Evolutionary conservation across 2,888 invertebrate species (phyloP).

Genomic region (Dasysyrphus albostriatus): DNA sequence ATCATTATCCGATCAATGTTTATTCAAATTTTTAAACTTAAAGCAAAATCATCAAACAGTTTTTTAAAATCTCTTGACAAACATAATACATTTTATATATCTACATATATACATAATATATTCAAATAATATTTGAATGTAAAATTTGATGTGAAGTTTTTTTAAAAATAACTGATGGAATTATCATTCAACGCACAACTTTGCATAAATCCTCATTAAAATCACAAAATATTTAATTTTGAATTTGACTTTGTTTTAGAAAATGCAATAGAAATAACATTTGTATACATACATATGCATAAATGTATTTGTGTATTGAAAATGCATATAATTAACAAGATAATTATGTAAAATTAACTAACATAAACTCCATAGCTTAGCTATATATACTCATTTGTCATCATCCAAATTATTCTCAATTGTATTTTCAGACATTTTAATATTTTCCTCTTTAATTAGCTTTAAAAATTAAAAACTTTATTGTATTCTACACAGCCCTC

Average conservation of each 20-base stretch:
- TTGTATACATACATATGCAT: background rate
- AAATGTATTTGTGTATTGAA: conserved; percentile 22
- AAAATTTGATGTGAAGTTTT: too few species aligned
- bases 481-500: too few species aligned
- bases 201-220: too few species aligned
- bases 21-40: too few species aligned
- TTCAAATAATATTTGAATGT: too few species aligned
- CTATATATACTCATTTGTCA: background rate
- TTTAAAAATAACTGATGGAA: too few species aligned
- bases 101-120: too few species aligned
- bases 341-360: conserved; percentile 50
- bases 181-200: too few species aligned
- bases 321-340: conserved; percentile 25
- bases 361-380: background rate
- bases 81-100: too few species aligned
- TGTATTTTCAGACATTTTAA: background rate
- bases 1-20: too few species aligned
- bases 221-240: background rate
- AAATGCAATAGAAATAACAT: conserved; percentile 24
- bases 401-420: background rate
- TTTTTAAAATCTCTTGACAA: too few species aligned
- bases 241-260: background rate
- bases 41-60: too few species aligned
- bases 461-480: background rate
- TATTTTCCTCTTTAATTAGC: background rate